Conservation (phyloP, 2,113 vertebrate genomes). For the Pseudolaguvia tuberculata region DNA sequence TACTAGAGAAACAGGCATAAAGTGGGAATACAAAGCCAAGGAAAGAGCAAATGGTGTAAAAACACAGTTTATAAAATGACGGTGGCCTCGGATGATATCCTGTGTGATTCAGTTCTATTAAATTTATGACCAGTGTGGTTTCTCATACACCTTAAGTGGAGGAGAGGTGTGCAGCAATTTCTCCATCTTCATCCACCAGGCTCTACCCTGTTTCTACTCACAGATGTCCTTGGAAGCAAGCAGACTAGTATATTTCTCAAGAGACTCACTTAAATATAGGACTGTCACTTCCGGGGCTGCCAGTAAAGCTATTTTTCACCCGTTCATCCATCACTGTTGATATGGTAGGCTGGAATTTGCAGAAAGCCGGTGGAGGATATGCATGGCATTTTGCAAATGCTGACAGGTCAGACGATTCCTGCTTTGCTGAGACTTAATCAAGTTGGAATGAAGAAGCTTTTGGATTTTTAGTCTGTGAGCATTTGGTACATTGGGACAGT, state of each 20-base stretch:
- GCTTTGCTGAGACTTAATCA: conserved; percentile 35
- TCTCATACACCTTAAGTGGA: conserved; percentile 58
- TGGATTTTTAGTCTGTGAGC: conserved; percentile 1
- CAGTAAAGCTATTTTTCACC: conserved; percentile 60
- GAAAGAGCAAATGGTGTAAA: conserved; percentile 48
- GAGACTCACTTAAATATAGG: conserved; percentile 63
- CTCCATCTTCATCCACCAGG: conserved; percentile 10
- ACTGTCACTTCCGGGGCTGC: conserved; percentile 59
- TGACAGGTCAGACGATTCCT: conserved; percentile 33
- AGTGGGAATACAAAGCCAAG: neutral
- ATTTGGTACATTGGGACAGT: neutral
- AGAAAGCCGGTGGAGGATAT: conserved; percentile 49
- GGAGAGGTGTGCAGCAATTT: conserved; percentile 58
- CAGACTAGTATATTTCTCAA: conserved; percentile 64
- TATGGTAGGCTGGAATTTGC: conserved; percentile 51
- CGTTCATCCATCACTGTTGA: conserved; percentile 59
- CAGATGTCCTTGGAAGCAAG: conserved; percentile 62
- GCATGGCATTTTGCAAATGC: conserved; percentile 45
- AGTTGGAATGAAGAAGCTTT: conserved; percentile 23
- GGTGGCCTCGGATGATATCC: conserved; percentile 60
- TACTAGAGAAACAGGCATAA: neutral
- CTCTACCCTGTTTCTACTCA: conserved; percentile 34
- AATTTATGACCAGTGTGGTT: conserved; percentile 67
- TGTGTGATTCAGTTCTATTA: conserved; percentile 61
- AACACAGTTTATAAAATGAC: conserved; percentile 63